Conservation (phyloP, 1,140 invertebrate genomes). For the Drepana arcuata region DNA sequence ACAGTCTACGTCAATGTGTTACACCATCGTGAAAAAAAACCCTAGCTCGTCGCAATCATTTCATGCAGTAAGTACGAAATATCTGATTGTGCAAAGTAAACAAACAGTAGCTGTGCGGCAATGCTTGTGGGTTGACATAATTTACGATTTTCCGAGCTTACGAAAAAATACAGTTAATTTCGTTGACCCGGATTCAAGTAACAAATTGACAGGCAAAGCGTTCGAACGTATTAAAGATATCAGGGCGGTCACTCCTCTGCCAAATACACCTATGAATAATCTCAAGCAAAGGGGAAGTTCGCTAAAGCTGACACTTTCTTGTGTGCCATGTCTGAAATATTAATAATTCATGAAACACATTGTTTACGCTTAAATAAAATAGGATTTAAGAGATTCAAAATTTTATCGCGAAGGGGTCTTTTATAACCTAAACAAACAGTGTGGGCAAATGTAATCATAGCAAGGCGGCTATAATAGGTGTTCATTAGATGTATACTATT, state of each 20-base stretch:
- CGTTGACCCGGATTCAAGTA: not conserved
- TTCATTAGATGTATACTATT: not conserved
- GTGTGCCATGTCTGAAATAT: conserved; percentile 6
- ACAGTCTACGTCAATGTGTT: not conserved
- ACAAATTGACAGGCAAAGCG: not conserved
- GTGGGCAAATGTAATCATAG: not conserved
- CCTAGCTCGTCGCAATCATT: conserved; percentile 3
- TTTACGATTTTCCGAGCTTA: too few relatives aligned
- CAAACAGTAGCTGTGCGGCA: conserved; percentile 4
- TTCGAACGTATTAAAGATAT: not conserved
- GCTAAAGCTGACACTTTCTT: conserved; percentile 10
- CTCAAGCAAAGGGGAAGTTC: conserved; percentile 10
- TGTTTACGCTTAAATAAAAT: too few relatives aligned
- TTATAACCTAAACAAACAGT: not conserved
- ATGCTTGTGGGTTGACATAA: not conserved
- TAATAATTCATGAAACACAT: conserved; percentile 18
- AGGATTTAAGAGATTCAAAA: conserved; percentile 11
- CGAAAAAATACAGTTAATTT: not conserved
- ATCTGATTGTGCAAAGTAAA: conserved; percentile 4
- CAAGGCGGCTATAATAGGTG: not conserved
- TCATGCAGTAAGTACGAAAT: conserved; percentile 1
- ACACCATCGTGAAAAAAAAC: not conserved
- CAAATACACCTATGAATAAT: conserved; percentile 2
- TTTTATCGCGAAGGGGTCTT: not conserved
- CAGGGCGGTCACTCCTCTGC: not conserved